phyloP scores from a whole-genome alignment of 2,113 vertebrate species.

The Entomyzon cyanotis region DNA sequence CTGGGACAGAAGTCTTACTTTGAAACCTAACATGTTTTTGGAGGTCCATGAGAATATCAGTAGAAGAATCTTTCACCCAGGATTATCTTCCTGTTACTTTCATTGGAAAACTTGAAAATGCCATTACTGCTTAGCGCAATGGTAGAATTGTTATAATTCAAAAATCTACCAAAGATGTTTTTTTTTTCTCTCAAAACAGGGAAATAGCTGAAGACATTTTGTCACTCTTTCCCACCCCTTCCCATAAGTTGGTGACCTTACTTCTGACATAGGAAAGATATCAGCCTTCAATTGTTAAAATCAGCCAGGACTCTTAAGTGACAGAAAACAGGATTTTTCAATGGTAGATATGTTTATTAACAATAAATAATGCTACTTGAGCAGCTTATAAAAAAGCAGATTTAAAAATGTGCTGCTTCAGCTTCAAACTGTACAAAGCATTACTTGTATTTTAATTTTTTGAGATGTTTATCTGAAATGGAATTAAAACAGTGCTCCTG shows the following conservation, averaged over 20 bases:
- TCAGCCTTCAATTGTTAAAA: not conserved
- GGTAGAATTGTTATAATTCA: not conserved
- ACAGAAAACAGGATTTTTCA: not conserved
- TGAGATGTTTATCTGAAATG: too few relatives aligned
- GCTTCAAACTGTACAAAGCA: too few relatives aligned
- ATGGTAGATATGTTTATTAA: not conserved
- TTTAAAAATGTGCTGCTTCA: not conserved
- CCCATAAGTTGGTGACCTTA: not conserved
- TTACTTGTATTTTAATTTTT: too few relatives aligned
- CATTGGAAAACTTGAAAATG: not conserved
- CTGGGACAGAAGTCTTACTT: not conserved
- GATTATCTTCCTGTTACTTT: not conserved
- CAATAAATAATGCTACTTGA: not conserved
- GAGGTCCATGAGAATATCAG: not conserved
- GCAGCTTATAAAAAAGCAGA: not conserved
- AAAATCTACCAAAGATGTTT: not conserved
- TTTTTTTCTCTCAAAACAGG: not conserved
- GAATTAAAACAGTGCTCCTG: too few relatives aligned
- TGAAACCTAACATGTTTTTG: not conserved
- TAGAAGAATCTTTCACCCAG: not conserved
- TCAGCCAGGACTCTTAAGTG: not conserved
- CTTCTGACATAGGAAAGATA: not conserved
- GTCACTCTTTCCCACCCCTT: not conserved
- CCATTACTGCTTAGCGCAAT: not conserved
- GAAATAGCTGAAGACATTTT: not conserved